phyloP scores from a whole-genome alignment of 2,797 vertebrate genomes.

The Typhlichthys subterraneus region DNA sequence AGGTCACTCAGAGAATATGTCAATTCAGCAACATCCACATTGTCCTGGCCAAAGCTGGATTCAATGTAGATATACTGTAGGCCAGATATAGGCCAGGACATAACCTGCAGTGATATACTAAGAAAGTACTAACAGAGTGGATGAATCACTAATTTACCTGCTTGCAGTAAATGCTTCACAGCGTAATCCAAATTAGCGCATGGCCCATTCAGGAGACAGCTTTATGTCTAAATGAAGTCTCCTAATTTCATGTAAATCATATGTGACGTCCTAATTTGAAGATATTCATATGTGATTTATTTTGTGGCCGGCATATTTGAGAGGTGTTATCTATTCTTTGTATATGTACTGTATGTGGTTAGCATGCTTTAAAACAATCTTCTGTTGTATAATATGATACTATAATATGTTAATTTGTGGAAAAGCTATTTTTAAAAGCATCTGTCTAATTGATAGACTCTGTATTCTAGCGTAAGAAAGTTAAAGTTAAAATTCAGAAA shows the following conservation, averaged over 20 bases:
- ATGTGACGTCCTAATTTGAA: slow-evolving; percentile 28
- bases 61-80: not conserved
- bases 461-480: not conserved
- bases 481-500: slow-evolving; percentile 13
- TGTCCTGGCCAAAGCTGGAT: slow-evolving; percentile 20
- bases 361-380: slow-evolving; percentile 37
- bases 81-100: slow-evolving; percentile 45
- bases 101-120: slow-evolving; percentile 55
- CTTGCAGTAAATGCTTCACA: slow-evolving; percentile 56
- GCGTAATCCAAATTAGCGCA: slow-evolving; percentile 65
- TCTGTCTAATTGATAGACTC: no score
- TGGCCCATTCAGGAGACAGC: slow-evolving; percentile 55
- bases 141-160: slow-evolving; percentile 48
- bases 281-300: slow-evolving; percentile 10
- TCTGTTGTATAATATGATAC: no score
- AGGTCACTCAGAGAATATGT: no score
- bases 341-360: slow-evolving; percentile 24
- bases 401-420: no score
- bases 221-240: slow-evolving; percentile 57
- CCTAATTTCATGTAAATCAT: slow-evolving; percentile 50
- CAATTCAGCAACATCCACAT: slow-evolving; percentile 25
- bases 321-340: not conserved
- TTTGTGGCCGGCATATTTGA: no score
- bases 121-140: slow-evolving; percentile 64
- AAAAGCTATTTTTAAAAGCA: no score